These are phyloP conservation scores for Dendropsophus ebraccatus DNA, from an alignment of 2,113 vertebrate species.

Conservation along the genomic window DNA sequence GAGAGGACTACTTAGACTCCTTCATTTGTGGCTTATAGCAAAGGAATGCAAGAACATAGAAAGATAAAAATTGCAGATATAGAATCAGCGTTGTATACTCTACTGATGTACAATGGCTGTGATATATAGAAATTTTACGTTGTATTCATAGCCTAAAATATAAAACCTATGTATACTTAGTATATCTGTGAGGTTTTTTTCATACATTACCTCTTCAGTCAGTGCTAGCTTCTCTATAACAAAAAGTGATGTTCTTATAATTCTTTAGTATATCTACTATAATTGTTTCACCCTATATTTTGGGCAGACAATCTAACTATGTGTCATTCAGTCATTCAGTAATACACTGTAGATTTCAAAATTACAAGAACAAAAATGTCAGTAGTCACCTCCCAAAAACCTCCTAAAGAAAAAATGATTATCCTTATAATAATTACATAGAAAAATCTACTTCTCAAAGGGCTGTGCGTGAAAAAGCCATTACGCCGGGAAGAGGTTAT, in stretches of 20 bases:
- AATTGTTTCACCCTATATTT: neutral
- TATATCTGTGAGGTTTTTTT: neutral
- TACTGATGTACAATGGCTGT: too few relatives aligned
- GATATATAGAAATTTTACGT: too few relatives aligned
- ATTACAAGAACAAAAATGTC: neutral
- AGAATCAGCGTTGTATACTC: too few relatives aligned
- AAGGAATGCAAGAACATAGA: too few relatives aligned
- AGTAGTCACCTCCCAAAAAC: neutral
- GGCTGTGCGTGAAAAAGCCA: neutral
- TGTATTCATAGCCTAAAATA: too few relatives aligned
- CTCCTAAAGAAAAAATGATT: neutral
- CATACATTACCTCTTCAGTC: neutral
- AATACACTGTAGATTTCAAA: neutral
- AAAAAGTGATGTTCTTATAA: neutral
- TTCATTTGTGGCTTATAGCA: too few relatives aligned
- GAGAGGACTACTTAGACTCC: too few relatives aligned
- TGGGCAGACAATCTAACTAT: neutral
- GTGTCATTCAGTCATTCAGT: neutral
- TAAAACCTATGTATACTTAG: too few relatives aligned
- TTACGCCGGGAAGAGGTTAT: neutral
- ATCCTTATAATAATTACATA: neutral
- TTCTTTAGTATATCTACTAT: neutral
- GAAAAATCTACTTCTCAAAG: neutral
- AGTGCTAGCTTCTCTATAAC: too few relatives aligned
- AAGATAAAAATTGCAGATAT: too few relatives aligned